Evolutionary conservation across 2,113 vertebrate species (phyloP), one percentile per base, ranked within the genome.

Genomic region (Emydura subglobosa): DNA sequence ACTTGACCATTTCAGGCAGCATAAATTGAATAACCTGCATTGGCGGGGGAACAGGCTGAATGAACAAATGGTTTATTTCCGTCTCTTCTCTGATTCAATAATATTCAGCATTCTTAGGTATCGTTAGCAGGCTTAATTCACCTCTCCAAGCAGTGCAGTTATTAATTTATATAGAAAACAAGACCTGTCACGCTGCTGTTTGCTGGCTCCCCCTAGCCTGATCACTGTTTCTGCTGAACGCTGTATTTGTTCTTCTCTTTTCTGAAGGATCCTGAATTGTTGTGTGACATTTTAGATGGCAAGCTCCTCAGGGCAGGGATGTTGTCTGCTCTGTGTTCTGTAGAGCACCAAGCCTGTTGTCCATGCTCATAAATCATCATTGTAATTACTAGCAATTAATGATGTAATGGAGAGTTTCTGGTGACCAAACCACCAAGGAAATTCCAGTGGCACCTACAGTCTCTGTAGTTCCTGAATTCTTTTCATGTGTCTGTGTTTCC

Each of bases 381-480:
- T 87, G 49, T 92, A 96, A 96, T 97, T 90, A 96, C 91, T 76
- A 53, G 79, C 90, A 96, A 95, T 98, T 96, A 97, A 92, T 7
- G 86, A 90, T 94, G 96, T 96, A 90, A 95, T 97, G 89, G 90
- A 94, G 91, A 94, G 79, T 87, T 94, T 95, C 3, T 44, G 86
- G 92, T 91, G 92, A 96, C 93, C 96, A 92, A 95, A 96, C 94
- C 42, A 50, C 74, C 44, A 10, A 65, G 80, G 94, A 96, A 97
- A 97, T 96, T 94, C 94, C 3, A 87, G 22, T 82, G 76, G 59
- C 93, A 95, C 57, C 86, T 47, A 78, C 21, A 13, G 10, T 9
- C 2, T 34, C 1, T 79, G 42, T 57, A 13, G 65, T 65, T 82
- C 88, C 79, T 87, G 79, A 82, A 94, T 84, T 68, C 51, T 86